Conservation (phyloP, 2,113 vertebrate genomes). For the Geococcyx californianus region DNA sequence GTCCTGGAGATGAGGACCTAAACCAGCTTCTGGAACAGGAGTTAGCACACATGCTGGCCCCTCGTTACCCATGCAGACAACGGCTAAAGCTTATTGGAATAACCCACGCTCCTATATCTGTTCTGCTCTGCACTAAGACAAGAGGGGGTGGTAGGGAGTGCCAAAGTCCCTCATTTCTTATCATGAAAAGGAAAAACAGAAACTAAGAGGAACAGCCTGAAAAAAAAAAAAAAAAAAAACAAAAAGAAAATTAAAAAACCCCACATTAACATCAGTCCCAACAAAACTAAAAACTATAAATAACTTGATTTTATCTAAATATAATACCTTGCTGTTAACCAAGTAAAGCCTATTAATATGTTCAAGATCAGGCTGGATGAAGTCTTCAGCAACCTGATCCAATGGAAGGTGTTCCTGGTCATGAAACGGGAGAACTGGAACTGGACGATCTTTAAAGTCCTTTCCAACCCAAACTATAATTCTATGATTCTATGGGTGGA, state of each 20-base stretch:
- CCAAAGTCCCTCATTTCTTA: background rate
- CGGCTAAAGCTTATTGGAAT: background rate
- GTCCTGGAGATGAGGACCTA: background rate
- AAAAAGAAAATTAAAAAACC: no score
- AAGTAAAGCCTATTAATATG: background rate
- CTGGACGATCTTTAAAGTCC: no score
- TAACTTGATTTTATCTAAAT: background rate
- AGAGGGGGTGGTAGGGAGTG: background rate
- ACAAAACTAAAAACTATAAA: background rate
- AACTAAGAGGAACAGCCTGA: background rate
- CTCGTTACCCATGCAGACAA: background rate
- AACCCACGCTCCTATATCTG: background rate
- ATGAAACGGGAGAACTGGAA: no score
- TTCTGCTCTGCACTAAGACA: background rate
- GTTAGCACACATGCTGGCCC: background rate
- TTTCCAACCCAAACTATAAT: no score
- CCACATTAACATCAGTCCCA: fast-evolving
- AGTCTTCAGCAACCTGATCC: no score
- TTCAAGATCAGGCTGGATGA: no score
- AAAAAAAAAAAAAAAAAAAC: background rate
- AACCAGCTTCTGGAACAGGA: background rate
- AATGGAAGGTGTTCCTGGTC: no score
- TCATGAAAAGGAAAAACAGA: background rate
- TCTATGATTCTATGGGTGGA: no score
- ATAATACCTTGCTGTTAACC: background rate